phyloP scores from a whole-genome alignment of 2,888 invertebrate species.

The Heliconius hortense region DNA sequence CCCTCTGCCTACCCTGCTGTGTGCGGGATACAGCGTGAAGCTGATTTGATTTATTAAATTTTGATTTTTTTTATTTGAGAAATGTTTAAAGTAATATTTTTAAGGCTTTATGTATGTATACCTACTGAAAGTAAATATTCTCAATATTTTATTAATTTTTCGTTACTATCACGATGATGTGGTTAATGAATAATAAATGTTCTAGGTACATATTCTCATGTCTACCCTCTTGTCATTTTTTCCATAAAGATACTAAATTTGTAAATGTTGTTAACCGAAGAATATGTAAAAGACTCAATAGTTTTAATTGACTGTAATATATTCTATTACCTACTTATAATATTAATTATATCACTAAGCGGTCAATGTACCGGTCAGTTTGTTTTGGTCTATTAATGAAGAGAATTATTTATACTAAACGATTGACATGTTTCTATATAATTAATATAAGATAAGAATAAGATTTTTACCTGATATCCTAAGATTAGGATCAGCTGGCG shows the following conservation, averaged over 20 bases:
- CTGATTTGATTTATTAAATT: too few relatives aligned
- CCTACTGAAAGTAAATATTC: too few relatives aligned
- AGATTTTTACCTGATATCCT: conserved; percentile 70
- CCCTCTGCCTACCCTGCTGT: too few relatives aligned
- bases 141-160: too few relatives aligned
- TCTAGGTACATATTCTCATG: too few relatives aligned
- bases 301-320: too few relatives aligned
- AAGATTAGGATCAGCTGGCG: conserved; percentile 72
- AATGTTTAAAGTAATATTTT: not conserved
- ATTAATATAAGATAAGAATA: conserved; percentile 1
- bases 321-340: not conserved
- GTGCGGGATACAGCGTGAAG: too few relatives aligned
- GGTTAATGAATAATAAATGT: too few relatives aligned
- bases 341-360: not conserved
- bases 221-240: not conserved
- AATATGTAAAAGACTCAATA: not conserved
- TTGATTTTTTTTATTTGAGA: too few relatives aligned
- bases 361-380: conserved; percentile 1
- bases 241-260: not conserved
- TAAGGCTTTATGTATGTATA: not conserved
- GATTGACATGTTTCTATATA: not conserved
- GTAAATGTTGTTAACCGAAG: not conserved
- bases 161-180: too few relatives aligned
- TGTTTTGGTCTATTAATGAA: not conserved
- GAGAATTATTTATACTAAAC: not conserved